Conservation (phyloP, 2,888 invertebrate species). For the Lasioglossum leucozonium region DNA sequence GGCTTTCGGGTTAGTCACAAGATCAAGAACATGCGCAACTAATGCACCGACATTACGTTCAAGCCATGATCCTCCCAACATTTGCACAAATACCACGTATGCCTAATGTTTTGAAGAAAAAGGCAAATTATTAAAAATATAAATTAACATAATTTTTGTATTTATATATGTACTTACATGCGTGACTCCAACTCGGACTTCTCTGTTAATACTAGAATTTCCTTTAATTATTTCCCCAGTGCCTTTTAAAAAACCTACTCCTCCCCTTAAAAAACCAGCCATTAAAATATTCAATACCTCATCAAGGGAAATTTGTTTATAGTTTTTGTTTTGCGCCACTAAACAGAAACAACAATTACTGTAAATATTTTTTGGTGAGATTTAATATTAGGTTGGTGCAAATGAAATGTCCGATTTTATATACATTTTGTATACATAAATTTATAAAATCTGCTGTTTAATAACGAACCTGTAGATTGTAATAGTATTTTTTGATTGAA, state of each 20-base stretch:
- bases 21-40: constrained; percentile 94
- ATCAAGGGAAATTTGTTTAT: constrained; percentile 92
- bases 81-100: constrained; percentile 97
- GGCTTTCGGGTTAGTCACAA: constrained; percentile 98
- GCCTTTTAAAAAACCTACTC: constrained; percentile 96
- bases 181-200: constrained; percentile 98
- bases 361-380: neutral
- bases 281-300: constrained; percentile 96
- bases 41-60: constrained; percentile 95
- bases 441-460: too few species aligned
- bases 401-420: too few species aligned
- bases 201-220: constrained; percentile 95
- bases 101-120: constrained; percentile 87
- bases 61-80: constrained; percentile 97
- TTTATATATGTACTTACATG: constrained; percentile 89
- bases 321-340: constrained; percentile 87
- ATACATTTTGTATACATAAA: too few species aligned
- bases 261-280: constrained; percentile 97
- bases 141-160: constrained; percentile 24
- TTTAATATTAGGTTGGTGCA: neutral
- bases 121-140: constrained; percentile 9
- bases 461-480: too few species aligned
- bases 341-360: constrained; percentile 62
- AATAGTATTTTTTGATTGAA: too few species aligned
- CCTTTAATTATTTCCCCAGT: constrained; percentile 98